Evolutionary conservation across 2,888 invertebrate genomes (phyloP), one percentile per base, ranked within the genome.

Genomic region (Nysson spinosus): DNA sequence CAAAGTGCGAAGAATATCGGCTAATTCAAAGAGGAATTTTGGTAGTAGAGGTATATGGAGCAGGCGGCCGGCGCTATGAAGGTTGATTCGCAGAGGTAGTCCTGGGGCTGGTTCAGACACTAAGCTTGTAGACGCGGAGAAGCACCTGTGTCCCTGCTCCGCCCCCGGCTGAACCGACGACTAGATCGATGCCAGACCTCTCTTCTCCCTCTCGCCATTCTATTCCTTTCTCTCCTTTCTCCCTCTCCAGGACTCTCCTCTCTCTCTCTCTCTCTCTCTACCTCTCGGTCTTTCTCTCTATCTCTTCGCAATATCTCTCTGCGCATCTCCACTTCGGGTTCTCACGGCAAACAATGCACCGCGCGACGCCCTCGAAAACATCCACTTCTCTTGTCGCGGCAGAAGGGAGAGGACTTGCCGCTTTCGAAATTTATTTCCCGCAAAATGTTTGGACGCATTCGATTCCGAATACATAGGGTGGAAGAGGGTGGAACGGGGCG

Each of bases 131-230:
- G 82, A 79, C 78, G 79, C 72, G 65, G 81, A 79, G 80, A 77
- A 81, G 79, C 84, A 84, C 84, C 84, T 84, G 84, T 83, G 83
- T 81, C 83, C 81, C 79, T 72, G 79, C 77, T 79, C 75, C 77
- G 75, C 78, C 78, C 80, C 77, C 75, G 79, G 78, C 77, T 70
- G 72, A 78, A 74, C 78, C 77, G 77, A 80, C 77, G 79, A 79
- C 79, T 81, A 83, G 82, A 83, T 83, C 83, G 82, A 83, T 83
- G 82, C 81, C 77, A 78, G 72, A 70, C 70, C 69, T 74, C 61
- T 56, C 39, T 68, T 63, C 62, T 49, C 67, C 60, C 66, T 63
- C n/a, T 70, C 72, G 47, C 64, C 42, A 44, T 69, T 60, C 55
- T n/a, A n/a, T n/a, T 56, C 61, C 58, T 3, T 47, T 61, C 30